Evolutionary conservation across 2,888 invertebrate species (phyloP).

Genomic region (Cancer borealis): DNA sequence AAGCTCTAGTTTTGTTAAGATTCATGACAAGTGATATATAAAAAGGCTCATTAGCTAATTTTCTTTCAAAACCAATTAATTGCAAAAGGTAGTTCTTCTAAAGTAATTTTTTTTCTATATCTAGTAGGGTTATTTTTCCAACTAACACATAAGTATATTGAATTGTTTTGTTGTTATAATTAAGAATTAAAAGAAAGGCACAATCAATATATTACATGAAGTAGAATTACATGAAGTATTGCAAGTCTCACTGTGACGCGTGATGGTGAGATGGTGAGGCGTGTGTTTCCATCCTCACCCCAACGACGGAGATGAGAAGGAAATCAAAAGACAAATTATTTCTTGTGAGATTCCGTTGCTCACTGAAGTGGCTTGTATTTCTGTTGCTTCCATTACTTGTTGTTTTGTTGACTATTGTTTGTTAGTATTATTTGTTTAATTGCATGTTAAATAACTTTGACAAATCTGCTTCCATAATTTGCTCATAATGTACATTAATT

Average conservation of each 20-base stretch:
- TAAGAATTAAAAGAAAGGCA: background rate
- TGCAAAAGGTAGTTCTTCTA: background rate
- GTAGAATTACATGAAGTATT: background rate
- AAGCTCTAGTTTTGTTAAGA: background rate
- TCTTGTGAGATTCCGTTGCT: constrained; percentile 16
- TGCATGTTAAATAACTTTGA: background rate
- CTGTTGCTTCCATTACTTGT: background rate
- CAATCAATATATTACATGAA: constrained; percentile 1
- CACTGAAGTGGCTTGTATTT: background rate
- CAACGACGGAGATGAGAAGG: background rate
- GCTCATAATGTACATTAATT: constrained; percentile 13
- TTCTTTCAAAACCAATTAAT: background rate
- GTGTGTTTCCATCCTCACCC: background rate
- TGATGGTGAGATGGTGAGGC: background rate
- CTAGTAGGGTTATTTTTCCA: background rate
- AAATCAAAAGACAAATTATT: constrained; percentile 39
- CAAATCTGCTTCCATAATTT: constrained; percentile 21
- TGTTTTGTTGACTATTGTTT: background rate
- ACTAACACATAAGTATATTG: background rate
- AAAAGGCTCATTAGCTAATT: background rate
- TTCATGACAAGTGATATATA: background rate
- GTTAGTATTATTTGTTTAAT: background rate
- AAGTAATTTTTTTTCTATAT: background rate
- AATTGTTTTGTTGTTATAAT: background rate
- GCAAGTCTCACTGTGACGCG: background rate